Evolutionary conservation across 2,888 invertebrate species (phyloP), one percentile per base, ranked within the genome.

Genomic region (Cerastis leucographa): DNA sequence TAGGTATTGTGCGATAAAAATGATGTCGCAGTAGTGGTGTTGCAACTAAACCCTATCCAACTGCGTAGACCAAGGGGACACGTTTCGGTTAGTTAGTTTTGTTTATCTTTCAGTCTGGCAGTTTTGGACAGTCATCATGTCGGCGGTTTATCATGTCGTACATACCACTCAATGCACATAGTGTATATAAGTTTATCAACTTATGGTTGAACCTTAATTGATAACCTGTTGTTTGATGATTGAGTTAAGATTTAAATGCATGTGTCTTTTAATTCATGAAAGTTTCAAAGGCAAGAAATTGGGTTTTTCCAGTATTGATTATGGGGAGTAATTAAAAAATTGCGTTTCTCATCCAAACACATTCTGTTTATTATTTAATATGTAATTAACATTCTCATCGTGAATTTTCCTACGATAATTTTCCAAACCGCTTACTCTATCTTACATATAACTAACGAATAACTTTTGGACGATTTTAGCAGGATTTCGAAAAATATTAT

Each of bases 341-440:
- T 14, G 35, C n/a, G 22, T 51, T 81, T 92, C 88, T 93, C 94
- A 93, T 95, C 93, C 94, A 95, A 96, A 96, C 95, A 95, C 92
- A 94, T 95, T 94, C 90, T 92, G 88, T 95, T 96, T 95, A 94
- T 95, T 95, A 93, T 91, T 91, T 92, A 94, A 93, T 95, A 92
- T 91, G 88, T 93, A 93, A 93, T 94, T 93, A 94, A 95, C 95
- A 94, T 94, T 92, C 91, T 93, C 83, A 84, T 92, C 91, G 89
- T 92, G 93, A 94, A 93, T 93, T 93, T 93, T 90, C 87, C 95
- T 95, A 95, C 92, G 91, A 93, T 93, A 94, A 93, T 93, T 93
- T 93, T 94, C 94, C 94, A 95, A 96, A 96, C 95, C 94, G 88
- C 95, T 95, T 95, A 95, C 77, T 80, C 84, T 94, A 94, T 91